Conservation (phyloP, 2,888 invertebrate species). For the Cyclophora albipunctata region DNA sequence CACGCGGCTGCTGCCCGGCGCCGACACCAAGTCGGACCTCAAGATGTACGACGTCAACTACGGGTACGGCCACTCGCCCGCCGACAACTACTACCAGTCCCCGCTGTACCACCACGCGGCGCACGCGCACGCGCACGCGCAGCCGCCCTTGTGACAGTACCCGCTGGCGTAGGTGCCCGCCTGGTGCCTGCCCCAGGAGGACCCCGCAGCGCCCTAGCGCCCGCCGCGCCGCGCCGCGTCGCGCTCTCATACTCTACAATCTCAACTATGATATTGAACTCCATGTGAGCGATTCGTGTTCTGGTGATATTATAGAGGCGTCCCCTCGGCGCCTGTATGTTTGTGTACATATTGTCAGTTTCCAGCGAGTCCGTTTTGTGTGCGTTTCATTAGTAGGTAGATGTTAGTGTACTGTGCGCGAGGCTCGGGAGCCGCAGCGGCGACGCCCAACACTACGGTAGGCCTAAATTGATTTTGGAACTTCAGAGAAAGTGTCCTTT, state of each 20-base stretch:
- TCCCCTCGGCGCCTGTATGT: slow-evolving; percentile 34
- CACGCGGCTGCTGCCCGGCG: slow-evolving; percentile 90
- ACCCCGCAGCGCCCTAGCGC: slow-evolving; percentile 36
- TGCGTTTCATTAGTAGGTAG: slow-evolving; percentile 57
- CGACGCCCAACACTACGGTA: slow-evolving; percentile 27
- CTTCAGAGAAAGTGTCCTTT: slow-evolving; percentile 60
- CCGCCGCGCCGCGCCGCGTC: slow-evolving; percentile 7
- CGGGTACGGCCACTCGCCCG: slow-evolving; percentile 72
- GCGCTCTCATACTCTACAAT: slow-evolving; percentile 25
- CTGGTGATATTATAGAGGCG: slow-evolving; percentile 49
- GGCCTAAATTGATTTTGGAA: slow-evolving; percentile 56
- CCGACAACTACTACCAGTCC: slow-evolving; percentile 89
- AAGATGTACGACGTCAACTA: slow-evolving; percentile 92
- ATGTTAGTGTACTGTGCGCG: slow-evolving; percentile 46
- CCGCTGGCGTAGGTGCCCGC: slow-evolving; percentile 85
- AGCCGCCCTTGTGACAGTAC: slow-evolving; percentile 94
- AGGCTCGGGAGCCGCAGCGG: slow-evolving; percentile 40
- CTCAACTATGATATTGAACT: slow-evolving; percentile 64
- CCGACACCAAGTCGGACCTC: slow-evolving; percentile 90
- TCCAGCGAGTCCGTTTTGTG: slow-evolving; percentile 48
- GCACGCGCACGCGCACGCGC: slow-evolving; percentile 77
- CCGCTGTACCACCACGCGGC: slow-evolving; percentile 79
- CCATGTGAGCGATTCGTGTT: slow-evolving; percentile 69
- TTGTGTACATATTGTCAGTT: slow-evolving; percentile 62
- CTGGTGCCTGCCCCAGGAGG: slow-evolving; percentile 38